phyloP scores from a whole-genome alignment of 2,888 invertebrate genomes.

The Lasioglossum zephyrum region DNA sequence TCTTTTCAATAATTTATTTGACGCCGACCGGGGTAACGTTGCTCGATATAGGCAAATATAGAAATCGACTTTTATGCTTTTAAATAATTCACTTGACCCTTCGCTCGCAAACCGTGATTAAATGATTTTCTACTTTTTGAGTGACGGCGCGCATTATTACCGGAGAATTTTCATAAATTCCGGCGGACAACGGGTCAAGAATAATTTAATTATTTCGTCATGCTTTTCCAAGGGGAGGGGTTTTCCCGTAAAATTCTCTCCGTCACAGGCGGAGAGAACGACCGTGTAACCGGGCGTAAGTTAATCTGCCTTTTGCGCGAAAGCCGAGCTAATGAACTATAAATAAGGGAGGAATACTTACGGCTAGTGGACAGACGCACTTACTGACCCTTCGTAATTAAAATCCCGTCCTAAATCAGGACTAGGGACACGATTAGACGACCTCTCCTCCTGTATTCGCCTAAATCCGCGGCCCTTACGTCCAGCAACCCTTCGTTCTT shows the following conservation, averaged over 20 bases:
- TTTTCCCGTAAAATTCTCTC: conserved; percentile 8
- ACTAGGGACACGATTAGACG: conserved; percentile 78
- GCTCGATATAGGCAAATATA: not conserved
- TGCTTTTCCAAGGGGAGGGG: not conserved
- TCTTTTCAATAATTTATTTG: not conserved
- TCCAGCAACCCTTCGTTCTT: conserved; percentile 56
- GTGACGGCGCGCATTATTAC: not conserved
- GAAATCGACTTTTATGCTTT: not conserved
- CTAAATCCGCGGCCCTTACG: conserved; percentile 70
- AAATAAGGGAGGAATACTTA: conserved; percentile 77
- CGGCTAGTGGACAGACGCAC: conserved; percentile 71
- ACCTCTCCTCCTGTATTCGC: conserved; percentile 63
- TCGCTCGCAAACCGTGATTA: not conserved
- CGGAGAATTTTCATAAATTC: not conserved
- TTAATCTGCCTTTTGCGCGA: conserved; percentile 75
- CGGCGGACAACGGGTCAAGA: not conserved
- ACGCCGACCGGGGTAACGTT: not conserved
- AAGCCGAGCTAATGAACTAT: conserved; percentile 79
- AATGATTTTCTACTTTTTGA: not conserved
- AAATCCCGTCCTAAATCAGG: conserved; percentile 82
- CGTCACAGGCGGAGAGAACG: conserved; percentile 32
- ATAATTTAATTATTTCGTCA: conserved; percentile 18
- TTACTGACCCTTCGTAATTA: conserved; percentile 82
- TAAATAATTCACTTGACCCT: not conserved
- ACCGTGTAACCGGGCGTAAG: conserved; percentile 53